phyloP scores from a whole-genome alignment of 2,113 vertebrate species.

The Parotia lawesii region DNA sequence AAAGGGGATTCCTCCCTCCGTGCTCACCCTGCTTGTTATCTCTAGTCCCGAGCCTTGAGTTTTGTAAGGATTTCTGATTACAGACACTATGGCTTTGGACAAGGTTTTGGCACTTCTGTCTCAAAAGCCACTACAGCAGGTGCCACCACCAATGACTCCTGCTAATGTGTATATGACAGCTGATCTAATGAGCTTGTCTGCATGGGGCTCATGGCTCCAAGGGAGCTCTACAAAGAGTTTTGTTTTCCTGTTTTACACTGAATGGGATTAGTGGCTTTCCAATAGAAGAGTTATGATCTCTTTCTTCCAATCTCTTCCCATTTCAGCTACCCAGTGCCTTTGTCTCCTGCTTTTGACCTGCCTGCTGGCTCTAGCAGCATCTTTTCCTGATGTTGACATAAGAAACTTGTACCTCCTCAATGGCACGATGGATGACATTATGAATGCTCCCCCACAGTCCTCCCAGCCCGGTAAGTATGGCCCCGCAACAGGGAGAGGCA shows the following conservation, averaged over 20 bases:
- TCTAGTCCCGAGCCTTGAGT: fast-evolving
- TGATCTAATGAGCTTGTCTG: not conserved
- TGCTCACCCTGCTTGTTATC: not conserved
- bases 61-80: not conserved
- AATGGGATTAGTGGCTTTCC: not conserved
- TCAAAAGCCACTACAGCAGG: not conserved
- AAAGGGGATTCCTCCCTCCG: not conserved
- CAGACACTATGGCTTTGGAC: not conserved
- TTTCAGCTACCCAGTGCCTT: constrained; percentile 9
- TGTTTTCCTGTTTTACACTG: not conserved
- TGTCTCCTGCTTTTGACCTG: constrained; percentile 6
- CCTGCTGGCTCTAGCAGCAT: constrained; percentile 4
- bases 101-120: not conserved
- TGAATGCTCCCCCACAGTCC: not conserved
- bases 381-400: constrained; percentile 21
- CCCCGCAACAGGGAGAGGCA: not conserved
- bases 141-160: not conserved
- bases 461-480: not conserved
- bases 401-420: constrained; percentile 37
- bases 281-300: not conserved
- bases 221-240: not conserved
- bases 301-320: not conserved
- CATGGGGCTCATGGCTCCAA: not conserved
- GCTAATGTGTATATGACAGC: too few relatives aligned
- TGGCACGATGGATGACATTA: constrained; percentile 5